Evolutionary conservation across 2,797 vertebrate species (phyloP), one percentile per base, ranked within the genome.

Genomic region (Selene dorsalis): DNA sequence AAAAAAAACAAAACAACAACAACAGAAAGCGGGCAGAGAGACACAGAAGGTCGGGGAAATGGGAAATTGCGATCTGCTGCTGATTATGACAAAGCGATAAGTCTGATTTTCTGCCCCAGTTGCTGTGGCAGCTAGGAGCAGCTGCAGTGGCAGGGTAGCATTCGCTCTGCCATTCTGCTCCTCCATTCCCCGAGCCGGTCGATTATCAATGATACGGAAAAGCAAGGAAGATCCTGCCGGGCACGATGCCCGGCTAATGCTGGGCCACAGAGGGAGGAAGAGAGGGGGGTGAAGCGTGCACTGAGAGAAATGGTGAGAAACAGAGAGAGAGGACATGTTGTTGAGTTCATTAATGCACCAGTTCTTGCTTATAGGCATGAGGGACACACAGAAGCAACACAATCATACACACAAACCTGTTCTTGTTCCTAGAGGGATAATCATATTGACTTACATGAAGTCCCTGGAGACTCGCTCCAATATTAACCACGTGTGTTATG

Each of bases 51-150:
- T 77, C 57, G 16, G 64, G 47, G 28, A 73, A 72, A 83, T 79
- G 9, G 26, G 47, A 77, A 83, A 73, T 52, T 32, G 56, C 17
- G 58, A 87, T 83, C 63, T 26, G 50, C 64, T 76, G 76, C 82
- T 88, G 85, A 90, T 91, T 86, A 88, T 87, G 83, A 91, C 89
- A 85, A 88, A 89, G 87, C 65, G 74, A 89, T 87, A 84, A 88
- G 80, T 81, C 79, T 22, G 82, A 93, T 94, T 92, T 93, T 93
- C 90, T 89, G 91, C 92, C 85, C 93, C 89, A 93, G 90, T 93
- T 94, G 89, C 85, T n/a, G 80, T 80, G 81, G 80, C 82, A 87
- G 87, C 91, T 75, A 74, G 85, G 66, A 92, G 89, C 91, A 93
- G 92, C 92, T 93, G 92, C 85, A 71, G 79, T 45, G 74, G 81